phyloP scores from a whole-genome alignment of 2,888 invertebrate genomes.

The Itoplectis maculator region DNA sequence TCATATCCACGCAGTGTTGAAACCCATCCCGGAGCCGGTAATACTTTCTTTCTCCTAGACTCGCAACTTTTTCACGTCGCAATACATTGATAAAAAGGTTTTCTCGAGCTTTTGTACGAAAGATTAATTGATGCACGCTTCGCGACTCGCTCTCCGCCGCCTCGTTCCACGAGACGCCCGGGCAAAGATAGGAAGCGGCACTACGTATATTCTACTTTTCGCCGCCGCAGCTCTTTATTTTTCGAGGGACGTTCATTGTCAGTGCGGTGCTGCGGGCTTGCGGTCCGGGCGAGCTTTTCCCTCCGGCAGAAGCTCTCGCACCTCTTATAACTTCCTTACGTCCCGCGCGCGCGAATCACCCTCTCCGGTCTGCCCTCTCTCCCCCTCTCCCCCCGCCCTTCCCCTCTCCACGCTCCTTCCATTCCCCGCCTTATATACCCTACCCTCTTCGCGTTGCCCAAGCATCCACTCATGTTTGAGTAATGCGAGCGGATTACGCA shows the following conservation, averaged over 20 bases:
- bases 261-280: neutral
- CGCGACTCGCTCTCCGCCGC: neutral
- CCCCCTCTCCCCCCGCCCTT: neutral
- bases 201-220: constrained; percentile 41
- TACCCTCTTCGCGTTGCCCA: constrained; percentile 38
- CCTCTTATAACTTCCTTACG: constrained; percentile 57
- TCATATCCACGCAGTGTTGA: no score
- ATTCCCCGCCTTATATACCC: constrained; percentile 25
- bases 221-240: constrained; percentile 43
- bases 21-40: no score
- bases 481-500: constrained; percentile 74
- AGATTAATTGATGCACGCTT: constrained; percentile 41
- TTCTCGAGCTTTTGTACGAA: constrained; percentile 23
- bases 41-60: no score
- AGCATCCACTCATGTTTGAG: constrained; percentile 73
- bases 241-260: constrained; percentile 38
- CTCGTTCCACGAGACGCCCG: constrained; percentile 2
- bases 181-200: constrained; percentile 2
- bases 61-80: neutral
- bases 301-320: constrained; percentile 36
- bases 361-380: neutral
- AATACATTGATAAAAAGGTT: constrained; percentile 36
- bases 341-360: constrained; percentile 41
- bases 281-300: constrained; percentile 16
- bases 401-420: no score